These are phyloP conservation scores for Coregonus clupeaformis DNA, from an alignment of 2,113 vertebrate species.

Conservation along the genomic window DNA sequence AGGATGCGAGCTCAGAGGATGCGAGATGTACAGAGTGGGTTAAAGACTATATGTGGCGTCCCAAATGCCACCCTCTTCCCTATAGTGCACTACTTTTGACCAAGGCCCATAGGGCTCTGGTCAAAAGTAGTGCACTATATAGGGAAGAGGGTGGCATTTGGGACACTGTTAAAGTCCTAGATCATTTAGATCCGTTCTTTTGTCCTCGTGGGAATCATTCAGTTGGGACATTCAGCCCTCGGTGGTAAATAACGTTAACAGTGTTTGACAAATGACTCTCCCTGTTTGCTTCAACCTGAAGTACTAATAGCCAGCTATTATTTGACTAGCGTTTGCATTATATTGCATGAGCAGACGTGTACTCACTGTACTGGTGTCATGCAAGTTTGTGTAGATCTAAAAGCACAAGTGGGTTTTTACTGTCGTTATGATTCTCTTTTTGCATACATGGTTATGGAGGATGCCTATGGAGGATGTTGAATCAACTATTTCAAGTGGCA, in stretches of 20 bases:
- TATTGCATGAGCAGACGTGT: not conserved
- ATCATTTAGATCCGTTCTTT: not conserved
- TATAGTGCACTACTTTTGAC: too few relatives aligned
- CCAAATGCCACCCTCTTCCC: too few relatives aligned
- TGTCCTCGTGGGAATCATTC: not conserved
- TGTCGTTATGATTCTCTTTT: not conserved
- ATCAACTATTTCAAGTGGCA: not conserved
- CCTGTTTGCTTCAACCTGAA: not conserved
- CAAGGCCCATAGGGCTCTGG: too few relatives aligned
- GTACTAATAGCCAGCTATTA: not conserved
- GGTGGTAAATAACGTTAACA: not conserved
- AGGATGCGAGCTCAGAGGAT: too few relatives aligned
- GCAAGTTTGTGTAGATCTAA: not conserved
- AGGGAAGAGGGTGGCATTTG: too few relatives aligned
- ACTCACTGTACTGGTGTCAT: not conserved
- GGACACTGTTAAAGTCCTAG: not conserved
- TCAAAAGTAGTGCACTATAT: too few relatives aligned
- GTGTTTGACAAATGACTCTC: not conserved
- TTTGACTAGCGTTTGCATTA: not conserved
- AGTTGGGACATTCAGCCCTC: not conserved
- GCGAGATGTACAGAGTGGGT: too few relatives aligned
- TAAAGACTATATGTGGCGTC: too few relatives aligned
- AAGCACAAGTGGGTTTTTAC: not conserved
- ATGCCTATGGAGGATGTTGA: too few relatives aligned
- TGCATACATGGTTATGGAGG: too few relatives aligned